These are phyloP conservation scores for Psettodes erumei DNA, from an alignment of 2,113 vertebrate genomes.

Conservation along the genomic window DNA sequence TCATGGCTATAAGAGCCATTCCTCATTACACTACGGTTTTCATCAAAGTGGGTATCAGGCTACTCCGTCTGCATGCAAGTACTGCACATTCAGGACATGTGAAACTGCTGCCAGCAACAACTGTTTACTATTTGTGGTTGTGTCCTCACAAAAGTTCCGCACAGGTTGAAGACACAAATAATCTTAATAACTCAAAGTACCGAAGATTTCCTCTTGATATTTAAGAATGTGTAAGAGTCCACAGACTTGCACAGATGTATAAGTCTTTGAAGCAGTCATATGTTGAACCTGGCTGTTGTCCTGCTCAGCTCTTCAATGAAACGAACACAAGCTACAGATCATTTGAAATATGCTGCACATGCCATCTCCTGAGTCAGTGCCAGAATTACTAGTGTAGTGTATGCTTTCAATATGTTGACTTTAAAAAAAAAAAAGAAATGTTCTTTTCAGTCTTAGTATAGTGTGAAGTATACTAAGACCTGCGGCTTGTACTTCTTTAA, in stretches of 20 bases:
- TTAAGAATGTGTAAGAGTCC: neutral
- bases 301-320: neutral
- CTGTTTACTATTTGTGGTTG: constrained; percentile 72
- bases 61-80: neutral
- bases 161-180: neutral
- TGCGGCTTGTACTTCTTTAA: neutral
- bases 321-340: constrained; percentile 14
- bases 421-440: too few relatives aligned
- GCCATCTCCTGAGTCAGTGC: neutral
- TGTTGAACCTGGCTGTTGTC: constrained; percentile 3
- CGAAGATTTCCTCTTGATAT: neutral
- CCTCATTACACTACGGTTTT: constrained; percentile 45
- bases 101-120: constrained; percentile 43
- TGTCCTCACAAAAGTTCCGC: neutral
- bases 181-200: neutral
- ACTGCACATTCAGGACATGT: constrained; percentile 22
- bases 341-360: constrained; percentile 21
- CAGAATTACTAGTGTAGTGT: constrained; percentile 1
- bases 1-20: constrained; percentile 29
- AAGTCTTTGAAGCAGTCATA: too few relatives aligned
- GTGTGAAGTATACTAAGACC: constrained; percentile 11
- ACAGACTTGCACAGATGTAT: neutral
- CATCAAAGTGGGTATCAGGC: constrained; percentile 36
- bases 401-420: constrained; percentile 16
- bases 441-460: neutral